Base-by-base conservation (phyloP, 2,113 vertebrate genomes). In the Oreochromis aureus region DNA sequence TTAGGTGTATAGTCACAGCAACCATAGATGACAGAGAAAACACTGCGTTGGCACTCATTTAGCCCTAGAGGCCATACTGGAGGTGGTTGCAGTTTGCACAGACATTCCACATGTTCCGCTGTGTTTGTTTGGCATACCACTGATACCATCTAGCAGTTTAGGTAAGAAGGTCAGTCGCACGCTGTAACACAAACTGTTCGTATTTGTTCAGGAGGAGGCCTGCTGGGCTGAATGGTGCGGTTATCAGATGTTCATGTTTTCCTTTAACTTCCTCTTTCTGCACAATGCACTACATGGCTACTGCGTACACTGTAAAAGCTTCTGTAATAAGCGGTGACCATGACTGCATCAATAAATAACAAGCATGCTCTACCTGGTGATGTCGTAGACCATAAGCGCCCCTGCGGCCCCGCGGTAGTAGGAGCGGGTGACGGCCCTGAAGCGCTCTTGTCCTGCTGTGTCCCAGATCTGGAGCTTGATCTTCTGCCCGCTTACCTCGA, bases 391-490 rank as follows among this genome's bases (percentile, higher is more conserved):
- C 98, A 99, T 99, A 89, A 99, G 98, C 1, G 99, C 99, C 32
- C 99, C 98, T 0, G 99, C 99, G 0, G 99, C 98, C 48, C 98
- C 99, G 92, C 98, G 97, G 96, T 99, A 99, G 96, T 99, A 99
- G 95, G 98, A 99, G 90, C 98, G 97, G 41, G 99, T 99, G 93
- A 99, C 99, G 81, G 99, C 98, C 93, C 99, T 96, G 97, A 99
- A 99, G 91, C 99, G 96, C 93, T 99, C 99, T 91, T 99, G 99
- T 80, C 98, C 99, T 58, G 99, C 99, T 18, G 98, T 99, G 96
- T 99, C 99, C 99, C 98, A 99, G 83, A 99, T 99, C 97, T 99
- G 99, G 96, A 99, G 97, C 97, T 99, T 99, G 95, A 99, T 99
- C 97, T 99, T 99, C 96, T 99, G 98, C 81, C 98, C 98, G 82